Base-by-base conservation (phyloP, 2,888 invertebrate species). In the Cryptophagus acutangulus region DNA sequence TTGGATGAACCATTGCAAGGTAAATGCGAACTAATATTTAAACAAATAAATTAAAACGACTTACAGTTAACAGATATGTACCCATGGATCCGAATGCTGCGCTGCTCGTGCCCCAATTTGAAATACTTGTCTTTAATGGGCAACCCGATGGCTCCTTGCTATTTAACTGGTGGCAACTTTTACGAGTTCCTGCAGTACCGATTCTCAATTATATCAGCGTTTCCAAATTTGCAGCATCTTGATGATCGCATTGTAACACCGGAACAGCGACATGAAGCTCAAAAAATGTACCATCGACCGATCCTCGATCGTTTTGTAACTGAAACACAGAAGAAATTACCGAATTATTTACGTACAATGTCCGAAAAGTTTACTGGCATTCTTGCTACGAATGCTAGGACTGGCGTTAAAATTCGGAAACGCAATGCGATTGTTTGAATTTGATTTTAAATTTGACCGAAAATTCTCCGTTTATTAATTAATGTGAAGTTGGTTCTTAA, bases 91-190 rank as follows among this genome's bases (percentile, higher is more conserved):
- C 77, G 78, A 47, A 79, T 79, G 57, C 71, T 89, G 44, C 76
- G 79, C 50, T 72, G 77, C 30, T 79, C 84, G 1, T 81, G 85
- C 51, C 86, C 90, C 0, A 80, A 81, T 55, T 68, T 92, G 16
- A 77, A 77, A 56, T 82, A 83, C 62, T 69, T 92, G 0, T 87
- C 87, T 10, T 72, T 89, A 41, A 87, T 92, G 89, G 89, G 89
- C 13, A 92, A 92, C 67, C 78, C 81, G 0, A 87, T 86, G 1
- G 84, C 84, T 0, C 87, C 87, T 0, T 84, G 83, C 49, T 82
- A 81, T 57, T 74, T 85, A 40, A 84, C 82, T 51, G 82, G 84
- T n/a, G 83, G 83, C 26, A 80, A 79, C 10, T 82, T 81, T 56
- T 81, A 82, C 52, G 84, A 87, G 60, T 84, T 84, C 59, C 66